Percentiles rank a stretch among this genome's conserved stretches.
phyloP scores from a whole-genome alignment of 2,888 invertebrate genomes.

The Subacronicta megacephala region DNA sequence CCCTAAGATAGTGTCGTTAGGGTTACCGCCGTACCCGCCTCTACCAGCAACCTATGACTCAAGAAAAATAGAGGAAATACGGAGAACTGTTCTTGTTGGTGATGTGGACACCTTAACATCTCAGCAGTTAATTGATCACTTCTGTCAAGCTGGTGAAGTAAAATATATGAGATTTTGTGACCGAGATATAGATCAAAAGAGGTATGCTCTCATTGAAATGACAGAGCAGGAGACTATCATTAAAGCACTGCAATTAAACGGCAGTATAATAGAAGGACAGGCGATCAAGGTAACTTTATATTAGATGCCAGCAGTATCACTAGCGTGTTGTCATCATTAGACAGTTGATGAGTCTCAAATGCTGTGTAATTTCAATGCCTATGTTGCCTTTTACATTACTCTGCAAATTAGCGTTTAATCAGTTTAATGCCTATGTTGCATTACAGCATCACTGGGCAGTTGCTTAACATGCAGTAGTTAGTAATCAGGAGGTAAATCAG shows the following conservation, averaged over 20 bases:
- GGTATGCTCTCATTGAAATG: conserved; percentile 97
- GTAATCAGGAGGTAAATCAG: too few relatives aligned
- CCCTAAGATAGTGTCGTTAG: conserved; percentile 94
- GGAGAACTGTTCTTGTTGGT: conserved; percentile 96
- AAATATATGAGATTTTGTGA: conserved; percentile 98
- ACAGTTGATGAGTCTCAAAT: too few relatives aligned
- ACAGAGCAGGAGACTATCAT: conserved; percentile 97
- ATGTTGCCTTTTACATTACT: too few relatives aligned
- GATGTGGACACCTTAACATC: conserved; percentile 94
- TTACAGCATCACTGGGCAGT: too few relatives aligned
- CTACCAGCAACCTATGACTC: conserved; percentile 96
- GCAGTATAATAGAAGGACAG: conserved; percentile 93
- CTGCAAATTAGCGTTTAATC: too few relatives aligned
- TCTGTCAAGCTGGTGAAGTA: conserved; percentile 96
- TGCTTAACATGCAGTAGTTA: too few relatives aligned
- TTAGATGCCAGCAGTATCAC: too few relatives aligned
- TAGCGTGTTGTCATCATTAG: too few relatives aligned
- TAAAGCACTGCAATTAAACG: conserved; percentile 96
- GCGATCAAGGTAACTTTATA: conserved; percentile 82
- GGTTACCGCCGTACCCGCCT: conserved; percentile 97
- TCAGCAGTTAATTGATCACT: conserved; percentile 96
- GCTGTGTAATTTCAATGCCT: too few relatives aligned
- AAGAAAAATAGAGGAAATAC: conserved; percentile 97
- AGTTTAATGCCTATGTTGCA: too few relatives aligned
- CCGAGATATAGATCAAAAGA: conserved; percentile 93